A percentile compares a stretch with the other conserved stretches of the same genome.
These are phyloP conservation scores for Pitta sordida DNA, from an alignment of 2,113 vertebrate genomes.

Conservation along the genomic window DNA sequence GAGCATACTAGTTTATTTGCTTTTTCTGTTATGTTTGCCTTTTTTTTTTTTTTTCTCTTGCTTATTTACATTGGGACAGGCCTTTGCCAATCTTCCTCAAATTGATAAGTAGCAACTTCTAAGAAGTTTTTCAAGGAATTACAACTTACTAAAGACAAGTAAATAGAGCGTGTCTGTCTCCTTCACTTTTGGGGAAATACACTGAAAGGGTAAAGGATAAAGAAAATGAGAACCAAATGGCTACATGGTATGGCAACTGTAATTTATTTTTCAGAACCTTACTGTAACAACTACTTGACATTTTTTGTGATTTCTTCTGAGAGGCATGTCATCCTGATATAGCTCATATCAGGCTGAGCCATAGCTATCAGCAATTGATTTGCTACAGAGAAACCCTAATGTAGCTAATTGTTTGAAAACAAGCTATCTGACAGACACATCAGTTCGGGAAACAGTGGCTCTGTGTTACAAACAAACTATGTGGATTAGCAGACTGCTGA, in stretches of 20 bases:
- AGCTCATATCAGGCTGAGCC: not conserved
- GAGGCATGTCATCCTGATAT: not conserved
- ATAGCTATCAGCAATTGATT: conserved; percentile 8
- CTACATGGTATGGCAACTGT: not conserved
- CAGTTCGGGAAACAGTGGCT: not conserved
- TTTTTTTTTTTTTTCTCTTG: not conserved
- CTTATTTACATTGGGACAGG: not conserved
- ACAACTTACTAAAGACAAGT: not conserved
- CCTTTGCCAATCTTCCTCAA: not conserved
- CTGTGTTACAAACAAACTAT: not conserved
- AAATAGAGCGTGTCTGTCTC: not conserved
- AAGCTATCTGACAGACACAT: not conserved
- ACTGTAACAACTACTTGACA: not conserved
- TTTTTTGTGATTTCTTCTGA: not conserved
- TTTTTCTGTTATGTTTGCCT: not conserved
- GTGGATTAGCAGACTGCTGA: not conserved
- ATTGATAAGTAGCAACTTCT: not conserved
- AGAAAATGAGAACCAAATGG: not conserved
- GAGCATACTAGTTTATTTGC: not conserved
- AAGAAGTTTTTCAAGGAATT: not conserved
- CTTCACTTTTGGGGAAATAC: not conserved
- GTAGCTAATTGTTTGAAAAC: conserved; percentile 26
- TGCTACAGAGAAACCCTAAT: not conserved
- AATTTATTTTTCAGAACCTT: not conserved
- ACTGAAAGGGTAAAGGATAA: not conserved